Evolutionary conservation across 2,888 invertebrate genomes (phyloP).

Genomic region (Spilosoma lubricipeda): DNA sequence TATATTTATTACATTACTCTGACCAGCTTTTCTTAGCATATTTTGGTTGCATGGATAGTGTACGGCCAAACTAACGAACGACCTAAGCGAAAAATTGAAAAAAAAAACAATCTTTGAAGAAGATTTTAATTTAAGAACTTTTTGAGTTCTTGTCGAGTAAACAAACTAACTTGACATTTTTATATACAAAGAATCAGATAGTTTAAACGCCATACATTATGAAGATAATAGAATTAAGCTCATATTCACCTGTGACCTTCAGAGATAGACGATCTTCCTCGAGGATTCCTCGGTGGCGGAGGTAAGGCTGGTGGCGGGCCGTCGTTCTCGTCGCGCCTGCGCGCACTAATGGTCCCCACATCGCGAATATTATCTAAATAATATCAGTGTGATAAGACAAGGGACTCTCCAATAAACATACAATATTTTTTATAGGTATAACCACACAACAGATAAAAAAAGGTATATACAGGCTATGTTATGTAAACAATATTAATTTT

Average conservation of each 20-base stretch:
- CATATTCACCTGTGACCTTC: conserved; percentile 68
- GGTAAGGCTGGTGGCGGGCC: conserved; percentile 79
- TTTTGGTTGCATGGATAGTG: background rate
- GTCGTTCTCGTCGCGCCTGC: conserved; percentile 74
- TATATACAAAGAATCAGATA: background rate
- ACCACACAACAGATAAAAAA: conserved; percentile 16
- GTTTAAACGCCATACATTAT: background rate
- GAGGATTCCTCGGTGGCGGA: conserved; percentile 77
- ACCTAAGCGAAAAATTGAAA: background rate
- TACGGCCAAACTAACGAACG: background rate
- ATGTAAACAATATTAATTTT: conserved; percentile 16
- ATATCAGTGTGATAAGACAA: conserved; percentile 50
- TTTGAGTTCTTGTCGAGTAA: background rate
- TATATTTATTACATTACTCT: background rate
- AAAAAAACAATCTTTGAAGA: background rate
- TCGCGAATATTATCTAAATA: conserved; percentile 75
- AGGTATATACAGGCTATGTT: conserved; percentile 1
- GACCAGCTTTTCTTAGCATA: background rate
- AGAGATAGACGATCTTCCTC: conserved; percentile 63
- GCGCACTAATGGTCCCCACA: conserved; percentile 66
- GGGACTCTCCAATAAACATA: conserved; percentile 17
- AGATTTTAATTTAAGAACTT: background rate
- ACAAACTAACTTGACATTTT: background rate
- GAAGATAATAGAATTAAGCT: background rate
- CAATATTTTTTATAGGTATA: conserved; percentile 19